Evolutionary conservation across 2,113 vertebrate species (phyloP), one percentile per base, ranked within the genome.

Genomic region (Xiphophorus hellerii): DNA sequence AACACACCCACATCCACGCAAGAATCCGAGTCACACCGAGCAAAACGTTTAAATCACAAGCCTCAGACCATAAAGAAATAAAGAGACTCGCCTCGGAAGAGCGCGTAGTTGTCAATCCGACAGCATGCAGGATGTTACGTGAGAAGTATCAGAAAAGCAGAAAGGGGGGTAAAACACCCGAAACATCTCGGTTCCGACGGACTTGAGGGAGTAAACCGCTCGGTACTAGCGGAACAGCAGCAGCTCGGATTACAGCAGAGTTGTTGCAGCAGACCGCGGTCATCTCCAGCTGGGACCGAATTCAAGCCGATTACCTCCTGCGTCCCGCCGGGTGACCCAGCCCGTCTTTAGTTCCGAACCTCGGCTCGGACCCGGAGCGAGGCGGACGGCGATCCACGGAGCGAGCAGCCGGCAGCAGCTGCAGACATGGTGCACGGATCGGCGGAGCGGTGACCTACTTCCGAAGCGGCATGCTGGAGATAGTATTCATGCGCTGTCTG

Each of bases 401-500:
- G 64, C 87, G 4, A 86, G 12, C 76, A 84, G 89, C 84, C 81
- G 71, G 29, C 80, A 67, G 88, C 58, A 86, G 86, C 91, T 51
- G 87, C 82, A 92, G 90, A 92, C 91, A 85, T 78, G 89, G 78
- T 83, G 87, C 90, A 87, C 87, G 87, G 82, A 89, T 84, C 90
- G 87, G 88, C 74, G 85, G 85, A 90, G 87, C 91, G 88, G 87
- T 93, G 93, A 94, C 93, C 93, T 94, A 94, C 92, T 93, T 94
- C 92, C 90, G 90, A 92, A 93, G 91, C 84, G 87, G 87, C 90
- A 88, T 64, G 88, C 85, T 83, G 89, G 90, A 91, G 91, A 92
- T 90, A 82, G 90, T 90, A 92, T 93, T 87, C 90, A 91, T 93
- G 91, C 93, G 91, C 91, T 90, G 89, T 81, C 88, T 86, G 88